These are phyloP conservation scores for Steatornis caripensis DNA, from an alignment of 2,113 vertebrate genomes.

Conservation along the genomic window DNA sequence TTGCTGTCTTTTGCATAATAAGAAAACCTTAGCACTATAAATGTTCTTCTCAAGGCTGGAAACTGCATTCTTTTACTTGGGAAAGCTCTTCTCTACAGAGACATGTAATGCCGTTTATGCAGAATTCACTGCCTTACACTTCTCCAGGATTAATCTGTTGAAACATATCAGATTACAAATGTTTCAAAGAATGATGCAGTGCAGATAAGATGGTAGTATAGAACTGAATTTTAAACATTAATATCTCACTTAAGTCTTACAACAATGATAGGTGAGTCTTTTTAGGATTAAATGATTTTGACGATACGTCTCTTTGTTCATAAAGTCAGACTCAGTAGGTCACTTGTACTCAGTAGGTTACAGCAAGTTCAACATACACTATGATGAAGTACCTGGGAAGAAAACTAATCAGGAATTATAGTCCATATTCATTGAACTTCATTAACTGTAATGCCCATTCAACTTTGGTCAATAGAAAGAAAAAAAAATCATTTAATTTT, in stretches of 20 bases:
- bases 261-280: neutral
- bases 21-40: neutral
- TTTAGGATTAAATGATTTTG: neutral
- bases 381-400: neutral
- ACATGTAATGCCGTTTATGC: neutral
- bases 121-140: neutral
- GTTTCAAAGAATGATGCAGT: neutral
- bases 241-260: neutral
- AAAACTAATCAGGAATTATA: neutral
- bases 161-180: neutral
- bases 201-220: neutral
- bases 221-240: neutral
- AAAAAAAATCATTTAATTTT: neutral
- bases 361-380: neutral
- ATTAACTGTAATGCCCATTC: neutral
- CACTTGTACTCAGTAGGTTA: neutral
- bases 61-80: neutral
- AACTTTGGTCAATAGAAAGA: neutral
- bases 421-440: neutral
- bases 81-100: neutral
- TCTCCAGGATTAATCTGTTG: neutral
- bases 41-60: neutral
- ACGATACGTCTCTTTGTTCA: neutral
- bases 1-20: neutral
- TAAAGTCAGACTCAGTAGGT: neutral